A percentile compares a stretch with the other conserved stretches of the same genome.
These are phyloP conservation scores for Scaeva pyrastri DNA, from an alignment of 2,888 invertebrate species.

Conservation along the genomic window DNA sequence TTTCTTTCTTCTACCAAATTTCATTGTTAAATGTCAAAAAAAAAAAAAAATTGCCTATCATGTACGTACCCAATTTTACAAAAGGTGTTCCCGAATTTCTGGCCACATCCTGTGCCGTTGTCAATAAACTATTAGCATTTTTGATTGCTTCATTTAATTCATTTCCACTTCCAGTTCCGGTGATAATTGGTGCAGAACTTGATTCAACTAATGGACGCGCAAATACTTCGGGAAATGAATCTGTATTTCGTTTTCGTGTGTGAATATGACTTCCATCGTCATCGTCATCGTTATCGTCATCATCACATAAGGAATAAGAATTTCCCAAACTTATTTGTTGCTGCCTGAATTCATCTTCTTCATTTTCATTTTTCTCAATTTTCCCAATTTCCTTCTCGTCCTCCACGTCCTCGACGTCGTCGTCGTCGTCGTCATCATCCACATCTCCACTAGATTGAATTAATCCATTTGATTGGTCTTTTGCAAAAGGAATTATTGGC, in stretches of 20 bases:
- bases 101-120: background rate
- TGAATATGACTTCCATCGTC: background rate
- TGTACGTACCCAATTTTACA: constrained; percentile 15
- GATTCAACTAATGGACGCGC: constrained; percentile 22
- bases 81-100: background rate
- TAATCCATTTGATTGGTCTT: constrained; percentile 29
- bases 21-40: background rate
- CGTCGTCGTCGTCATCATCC: background rate
- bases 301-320: too few species aligned
- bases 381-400: too few species aligned
- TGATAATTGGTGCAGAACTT: background rate
- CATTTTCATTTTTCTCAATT: background rate
- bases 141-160: constrained; percentile 35
- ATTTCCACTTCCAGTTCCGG: background rate
- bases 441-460: constrained; percentile 24
- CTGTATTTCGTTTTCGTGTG: constrained; percentile 26
- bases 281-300: background rate
- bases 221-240: constrained; percentile 62
- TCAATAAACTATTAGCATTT: constrained; percentile 28
- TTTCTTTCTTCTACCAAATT: background rate
- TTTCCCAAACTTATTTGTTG: background rate
- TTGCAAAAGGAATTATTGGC: constrained; percentile 14
- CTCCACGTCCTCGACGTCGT: background rate
- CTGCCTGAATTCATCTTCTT: background rate
- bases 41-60: background rate